Conservation (phyloP, 2,888 invertebrate genomes). For the Cantharis flavilabris region DNA sequence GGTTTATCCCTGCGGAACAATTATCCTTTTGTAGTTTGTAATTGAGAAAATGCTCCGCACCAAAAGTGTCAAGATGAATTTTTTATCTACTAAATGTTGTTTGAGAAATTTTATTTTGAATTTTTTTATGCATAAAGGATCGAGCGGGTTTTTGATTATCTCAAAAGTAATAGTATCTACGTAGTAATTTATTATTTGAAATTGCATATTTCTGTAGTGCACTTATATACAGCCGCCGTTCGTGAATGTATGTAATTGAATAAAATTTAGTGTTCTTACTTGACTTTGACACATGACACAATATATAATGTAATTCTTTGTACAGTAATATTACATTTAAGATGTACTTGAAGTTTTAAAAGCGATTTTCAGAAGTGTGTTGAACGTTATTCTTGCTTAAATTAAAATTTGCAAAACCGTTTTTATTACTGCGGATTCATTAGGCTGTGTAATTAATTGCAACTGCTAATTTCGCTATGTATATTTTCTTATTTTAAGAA, state of each 20-base stretch:
- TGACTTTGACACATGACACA: not conserved
- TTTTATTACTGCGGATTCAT: constrained; percentile 27
- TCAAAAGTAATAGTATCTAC: not conserved
- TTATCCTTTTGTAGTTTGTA: too few relatives aligned
- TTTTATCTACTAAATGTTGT: not conserved
- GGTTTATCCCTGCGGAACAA: too few relatives aligned
- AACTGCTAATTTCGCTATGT: constrained; percentile 15
- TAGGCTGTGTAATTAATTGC: constrained; percentile 23
- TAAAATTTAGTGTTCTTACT: not conserved
- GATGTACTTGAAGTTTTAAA: constrained; percentile 3
- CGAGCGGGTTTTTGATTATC: not conserved
- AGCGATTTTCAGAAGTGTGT: not conserved
- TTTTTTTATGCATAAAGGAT: not conserved
- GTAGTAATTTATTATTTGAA: not conserved
- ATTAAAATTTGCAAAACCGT: constrained; percentile 26
- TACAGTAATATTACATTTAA: constrained; percentile 1
- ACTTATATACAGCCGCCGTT: not conserved
- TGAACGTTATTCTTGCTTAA: constrained; percentile 8
- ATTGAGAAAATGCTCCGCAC: too few relatives aligned
- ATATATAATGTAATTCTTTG: not conserved
- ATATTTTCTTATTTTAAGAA: constrained; percentile 1
- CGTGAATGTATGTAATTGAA: not conserved
- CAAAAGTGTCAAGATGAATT: too few relatives aligned
- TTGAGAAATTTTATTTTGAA: not conserved
- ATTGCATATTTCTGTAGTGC: not conserved